Conservation (phyloP, 2,888 invertebrate species). For the Rhagonycha lutea region DNA sequence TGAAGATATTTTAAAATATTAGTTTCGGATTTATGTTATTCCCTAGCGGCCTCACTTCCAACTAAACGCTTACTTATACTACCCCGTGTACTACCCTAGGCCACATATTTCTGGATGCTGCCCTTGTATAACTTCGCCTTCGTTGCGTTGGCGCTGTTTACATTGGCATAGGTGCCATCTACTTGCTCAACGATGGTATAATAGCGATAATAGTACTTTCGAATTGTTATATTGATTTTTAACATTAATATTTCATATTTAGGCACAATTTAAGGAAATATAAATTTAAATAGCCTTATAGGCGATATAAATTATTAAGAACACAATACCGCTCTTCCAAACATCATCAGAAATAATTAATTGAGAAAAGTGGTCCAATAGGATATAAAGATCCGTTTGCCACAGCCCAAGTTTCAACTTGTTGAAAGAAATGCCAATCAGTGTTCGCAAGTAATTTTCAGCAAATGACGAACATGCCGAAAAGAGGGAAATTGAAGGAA, state of each 20-base stretch:
- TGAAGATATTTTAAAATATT: too few species aligned
- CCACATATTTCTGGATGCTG: neutral
- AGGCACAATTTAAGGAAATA: neutral
- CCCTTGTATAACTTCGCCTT: neutral
- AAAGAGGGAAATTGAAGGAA: too few species aligned
- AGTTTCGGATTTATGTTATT: too few species aligned
- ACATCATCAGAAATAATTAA: neutral
- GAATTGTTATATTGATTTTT: neutral
- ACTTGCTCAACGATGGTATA: neutral
- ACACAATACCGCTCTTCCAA: neutral
- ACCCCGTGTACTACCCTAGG: neutral
- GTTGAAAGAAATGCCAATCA: too few species aligned
- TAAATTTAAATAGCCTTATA: neutral
- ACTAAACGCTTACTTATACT: neutral
- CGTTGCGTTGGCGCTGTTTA: neutral
- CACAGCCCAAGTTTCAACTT: too few species aligned
- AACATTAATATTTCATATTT: neutral
- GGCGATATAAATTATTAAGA: neutral
- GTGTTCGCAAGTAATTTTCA: too few species aligned
- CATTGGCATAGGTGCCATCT: neutral
- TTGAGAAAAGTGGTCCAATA: too few species aligned
- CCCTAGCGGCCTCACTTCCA: neutral
- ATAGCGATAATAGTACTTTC: too few species aligned
- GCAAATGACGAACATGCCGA: too few species aligned
- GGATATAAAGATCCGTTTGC: too few species aligned